Evolutionary conservation across 1,140 invertebrate species (phyloP).

Genomic region (Drosophila bocqueti): DNA sequence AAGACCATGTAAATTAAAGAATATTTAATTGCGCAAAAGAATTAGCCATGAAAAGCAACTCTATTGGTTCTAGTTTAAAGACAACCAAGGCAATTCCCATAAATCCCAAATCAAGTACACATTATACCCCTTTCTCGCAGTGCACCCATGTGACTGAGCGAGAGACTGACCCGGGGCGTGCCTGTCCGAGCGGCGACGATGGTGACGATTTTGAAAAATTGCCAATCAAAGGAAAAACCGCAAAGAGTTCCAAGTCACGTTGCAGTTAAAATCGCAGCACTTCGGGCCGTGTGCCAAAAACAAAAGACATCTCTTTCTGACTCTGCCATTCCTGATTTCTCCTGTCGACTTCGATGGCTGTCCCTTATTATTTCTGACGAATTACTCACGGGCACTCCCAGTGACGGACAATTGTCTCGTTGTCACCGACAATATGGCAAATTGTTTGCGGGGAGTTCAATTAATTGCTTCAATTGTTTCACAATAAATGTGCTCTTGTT

Average conservation of each 20-base stretch:
- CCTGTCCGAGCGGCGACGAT: slow-evolving; percentile 38
- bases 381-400: slow-evolving; percentile 57
- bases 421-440: slow-evolving; percentile 58
- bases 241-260: slow-evolving; percentile 74
- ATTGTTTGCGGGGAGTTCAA: slow-evolving; percentile 57
- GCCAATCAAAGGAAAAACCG: slow-evolving; percentile 76
- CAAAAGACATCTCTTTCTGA: slow-evolving; percentile 61
- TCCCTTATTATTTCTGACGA: slow-evolving; percentile 57
- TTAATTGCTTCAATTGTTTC: slow-evolving; percentile 69
- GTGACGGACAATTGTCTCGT: slow-evolving; percentile 50
- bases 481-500: slow-evolving; percentile 40
- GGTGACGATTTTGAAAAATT: slow-evolving; percentile 82
- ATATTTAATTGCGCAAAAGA: too few species aligned
- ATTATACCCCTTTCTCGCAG: neutral
- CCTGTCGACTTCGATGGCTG: neutral
- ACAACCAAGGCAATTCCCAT: neutral
- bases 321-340: slow-evolving; percentile 30
- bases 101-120: neutral
- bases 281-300: slow-evolving; percentile 62
- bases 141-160: slow-evolving; percentile 6
- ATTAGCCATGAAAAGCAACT: neutral
- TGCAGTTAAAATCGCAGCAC: slow-evolving; percentile 65
- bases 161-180: slow-evolving; percentile 37
- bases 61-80: neutral
- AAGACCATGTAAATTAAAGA: neutral